Evolutionary conservation across 2,888 invertebrate species (phyloP).

Genomic region (Pristionchus exspectatus): DNA sequence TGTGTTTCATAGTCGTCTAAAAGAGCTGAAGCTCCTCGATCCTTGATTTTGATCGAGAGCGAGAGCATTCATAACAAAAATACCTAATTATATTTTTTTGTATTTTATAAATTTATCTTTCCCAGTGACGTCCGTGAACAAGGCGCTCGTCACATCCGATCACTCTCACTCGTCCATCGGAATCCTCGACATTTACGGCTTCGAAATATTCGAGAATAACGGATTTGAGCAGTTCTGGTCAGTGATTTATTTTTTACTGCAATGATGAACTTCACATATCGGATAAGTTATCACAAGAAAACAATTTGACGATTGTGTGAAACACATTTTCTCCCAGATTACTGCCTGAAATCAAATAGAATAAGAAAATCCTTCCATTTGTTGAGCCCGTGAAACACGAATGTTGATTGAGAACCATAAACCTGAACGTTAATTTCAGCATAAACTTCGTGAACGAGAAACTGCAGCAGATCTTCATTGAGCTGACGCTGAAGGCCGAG

Average conservation of each 20-base stretch:
- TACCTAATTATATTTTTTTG: too few relatives aligned
- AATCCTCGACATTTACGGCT: conserved; percentile 86
- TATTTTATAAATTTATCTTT: too few relatives aligned
- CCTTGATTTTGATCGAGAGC: too few relatives aligned
- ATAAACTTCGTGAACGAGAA: conserved; percentile 87
- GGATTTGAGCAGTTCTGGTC: conserved; percentile 86
- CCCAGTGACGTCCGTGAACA: conserved; percentile 81
- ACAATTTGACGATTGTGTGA: too few relatives aligned
- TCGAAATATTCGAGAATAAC: conserved; percentile 86
- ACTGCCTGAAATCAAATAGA: too few relatives aligned
- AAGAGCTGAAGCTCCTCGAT: too few relatives aligned
- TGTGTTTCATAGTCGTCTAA: too few relatives aligned
- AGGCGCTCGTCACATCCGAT: conserved; percentile 82
- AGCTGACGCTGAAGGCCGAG: conserved; percentile 85
- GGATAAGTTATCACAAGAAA: too few relatives aligned
- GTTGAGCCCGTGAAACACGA: neutral
- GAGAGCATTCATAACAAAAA: too few relatives aligned
- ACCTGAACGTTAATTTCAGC: conserved; percentile 79
- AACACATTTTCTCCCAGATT: too few relatives aligned
- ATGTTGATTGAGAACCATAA: neutral
- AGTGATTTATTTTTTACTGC: conserved; percentile 43
- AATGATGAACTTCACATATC: too few relatives aligned
- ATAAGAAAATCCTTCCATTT: too few relatives aligned
- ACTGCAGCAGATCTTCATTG: conserved; percentile 86
- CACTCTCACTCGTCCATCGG: conserved; percentile 81